Conservation (phyloP, 2,113 vertebrate genomes). For the Orthonyx spaldingii region DNA sequence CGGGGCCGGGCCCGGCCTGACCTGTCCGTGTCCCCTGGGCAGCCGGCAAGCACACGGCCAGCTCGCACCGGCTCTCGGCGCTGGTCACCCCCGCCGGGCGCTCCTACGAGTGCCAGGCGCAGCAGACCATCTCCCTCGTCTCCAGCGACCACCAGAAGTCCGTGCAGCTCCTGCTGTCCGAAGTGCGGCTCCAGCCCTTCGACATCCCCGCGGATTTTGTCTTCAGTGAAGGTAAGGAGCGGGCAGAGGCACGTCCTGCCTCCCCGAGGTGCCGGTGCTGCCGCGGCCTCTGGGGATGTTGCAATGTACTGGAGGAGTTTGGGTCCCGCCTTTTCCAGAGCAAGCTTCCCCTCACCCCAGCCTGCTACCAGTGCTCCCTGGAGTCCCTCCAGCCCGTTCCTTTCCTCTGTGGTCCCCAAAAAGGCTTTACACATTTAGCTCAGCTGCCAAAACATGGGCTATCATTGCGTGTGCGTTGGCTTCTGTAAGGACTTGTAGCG, state of each 20-base stretch:
- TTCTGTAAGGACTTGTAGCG: neutral
- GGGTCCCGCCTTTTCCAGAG: neutral
- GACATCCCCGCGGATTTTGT: conserved; percentile 92
- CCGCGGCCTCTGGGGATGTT: accelerated
- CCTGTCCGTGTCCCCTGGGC: conserved; percentile 8
- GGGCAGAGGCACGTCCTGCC: accelerated
- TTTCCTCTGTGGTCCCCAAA: neutral
- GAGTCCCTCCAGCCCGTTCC: neutral
- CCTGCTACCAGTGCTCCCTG: neutral
- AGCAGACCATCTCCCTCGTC: conserved; percentile 88
- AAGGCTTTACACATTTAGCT: neutral
- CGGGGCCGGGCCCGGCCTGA: neutral
- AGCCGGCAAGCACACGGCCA: conserved; percentile 92
- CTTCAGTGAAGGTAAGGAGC: conserved; percentile 88
- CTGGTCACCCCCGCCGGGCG: conserved; percentile 88
- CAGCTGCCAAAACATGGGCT: neutral
- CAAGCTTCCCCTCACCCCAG: neutral
- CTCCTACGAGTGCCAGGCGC: conserved; percentile 86
- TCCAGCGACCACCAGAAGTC: conserved; percentile 93
- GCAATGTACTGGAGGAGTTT: neutral
- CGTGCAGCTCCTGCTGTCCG: conserved; percentile 83
- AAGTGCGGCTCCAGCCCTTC: conserved; percentile 94
- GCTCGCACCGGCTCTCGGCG: conserved; percentile 83
- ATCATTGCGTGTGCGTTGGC: accelerated
- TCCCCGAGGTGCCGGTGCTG: neutral